Conservation (phyloP, 2,888 invertebrate genomes). For the Lycophotia porphyrea region DNA sequence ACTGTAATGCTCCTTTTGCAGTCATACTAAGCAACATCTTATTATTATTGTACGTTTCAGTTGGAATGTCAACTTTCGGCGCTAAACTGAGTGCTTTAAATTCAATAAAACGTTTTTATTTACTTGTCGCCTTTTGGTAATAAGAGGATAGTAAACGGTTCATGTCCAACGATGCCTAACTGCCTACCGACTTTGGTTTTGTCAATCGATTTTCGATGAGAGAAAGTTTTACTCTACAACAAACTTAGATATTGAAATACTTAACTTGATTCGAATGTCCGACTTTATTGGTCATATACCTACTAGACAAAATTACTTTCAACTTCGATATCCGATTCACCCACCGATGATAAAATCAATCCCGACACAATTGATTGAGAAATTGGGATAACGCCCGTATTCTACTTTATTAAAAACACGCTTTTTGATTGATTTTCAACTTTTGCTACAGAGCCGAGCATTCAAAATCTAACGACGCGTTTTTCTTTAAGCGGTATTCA, state of each 20-base stretch:
- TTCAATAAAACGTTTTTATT: not conserved
- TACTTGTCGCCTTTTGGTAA: not conserved
- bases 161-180: slow-evolving; percentile 10
- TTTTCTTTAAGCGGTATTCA: not conserved
- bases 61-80: not conserved
- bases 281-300: slow-evolving; percentile 6
- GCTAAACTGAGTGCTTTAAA: not conserved
- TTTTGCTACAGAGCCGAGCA: not conserved
- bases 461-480: not conserved
- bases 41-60: not conserved
- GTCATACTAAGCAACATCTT: not conserved
- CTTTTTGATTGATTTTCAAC: not conserved
- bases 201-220: slow-evolving; percentile 24
- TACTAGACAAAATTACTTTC: not conserved
- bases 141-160: not conserved
- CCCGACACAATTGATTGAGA: not conserved
- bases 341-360: slow-evolving; percentile 5
- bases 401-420: not conserved
- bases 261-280: slow-evolving; percentile 9
- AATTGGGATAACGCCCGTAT: not conserved
- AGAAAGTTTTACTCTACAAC: slow-evolving; percentile 25
- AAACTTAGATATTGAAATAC: slow-evolving; percentile 19
- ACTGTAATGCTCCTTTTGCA: not conserved
- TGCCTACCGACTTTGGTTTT: slow-evolving; percentile 19
- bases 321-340: not conserved